Percentiles rank a stretch among this genome's conserved stretches.
Conservation (phyloP, 2,888 invertebrate species). For the Drosophila meridiana region DNA sequence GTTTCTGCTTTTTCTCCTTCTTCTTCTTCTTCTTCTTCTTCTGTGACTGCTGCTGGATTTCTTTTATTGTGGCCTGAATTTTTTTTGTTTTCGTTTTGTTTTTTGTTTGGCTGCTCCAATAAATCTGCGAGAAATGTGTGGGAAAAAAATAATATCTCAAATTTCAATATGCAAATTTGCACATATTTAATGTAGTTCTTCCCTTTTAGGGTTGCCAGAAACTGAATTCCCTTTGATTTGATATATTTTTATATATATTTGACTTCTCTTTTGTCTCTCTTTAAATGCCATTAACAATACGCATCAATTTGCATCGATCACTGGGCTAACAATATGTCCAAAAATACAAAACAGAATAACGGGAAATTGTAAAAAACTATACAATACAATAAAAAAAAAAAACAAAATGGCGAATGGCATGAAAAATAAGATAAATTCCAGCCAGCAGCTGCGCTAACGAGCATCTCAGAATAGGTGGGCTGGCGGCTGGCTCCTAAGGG, state of each 20-base stretch:
- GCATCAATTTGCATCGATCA: constrained; percentile 80
- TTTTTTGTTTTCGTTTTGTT: neutral
- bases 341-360: constrained; percentile 42
- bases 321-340: constrained; percentile 73
- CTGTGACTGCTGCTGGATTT: constrained; percentile 23
- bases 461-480: constrained; percentile 52
- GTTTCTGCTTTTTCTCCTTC: constrained; percentile 19
- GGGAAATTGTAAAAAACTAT: constrained; percentile 27
- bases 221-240: neutral
- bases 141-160: neutral
- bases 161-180: constrained; percentile 3
- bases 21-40: constrained; percentile 28
- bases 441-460: constrained; percentile 76
- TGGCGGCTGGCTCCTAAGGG: constrained; percentile 8
- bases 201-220: neutral
- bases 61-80: constrained; percentile 10
- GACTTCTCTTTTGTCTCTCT: constrained; percentile 13
- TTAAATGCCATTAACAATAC: constrained; percentile 62
- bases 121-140: constrained; percentile 38
- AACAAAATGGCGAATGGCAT: constrained; percentile 55
- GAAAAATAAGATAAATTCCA: constrained; percentile 74
- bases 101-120: constrained; percentile 29
- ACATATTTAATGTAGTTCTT: constrained; percentile 1
- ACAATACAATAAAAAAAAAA: constrained; percentile 31
- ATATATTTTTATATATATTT: neutral